These are phyloP conservation scores for Hemicordylus capensis DNA, from an alignment of 2,113 vertebrate genomes.

Conservation along the genomic window DNA sequence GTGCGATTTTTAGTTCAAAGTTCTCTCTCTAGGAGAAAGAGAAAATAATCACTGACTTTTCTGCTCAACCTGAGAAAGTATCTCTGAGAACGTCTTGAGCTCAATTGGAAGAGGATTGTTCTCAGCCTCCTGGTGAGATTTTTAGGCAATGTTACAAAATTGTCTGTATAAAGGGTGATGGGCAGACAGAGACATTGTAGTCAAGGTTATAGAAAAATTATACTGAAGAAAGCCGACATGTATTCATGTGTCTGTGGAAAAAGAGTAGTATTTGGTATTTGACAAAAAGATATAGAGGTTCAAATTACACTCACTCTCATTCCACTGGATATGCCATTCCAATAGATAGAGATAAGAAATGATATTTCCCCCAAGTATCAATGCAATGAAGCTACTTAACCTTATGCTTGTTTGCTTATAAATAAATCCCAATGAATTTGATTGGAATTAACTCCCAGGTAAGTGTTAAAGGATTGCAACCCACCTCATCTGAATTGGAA, in stretches of 20 bases:
- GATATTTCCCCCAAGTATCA: background rate
- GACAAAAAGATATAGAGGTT: background rate
- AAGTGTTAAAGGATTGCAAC: background rate
- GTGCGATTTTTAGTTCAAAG: background rate
- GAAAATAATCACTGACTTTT: background rate
- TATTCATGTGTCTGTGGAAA: background rate
- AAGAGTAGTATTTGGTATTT: background rate
- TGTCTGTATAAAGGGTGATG: background rate
- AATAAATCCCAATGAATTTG: background rate
- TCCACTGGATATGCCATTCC: background rate
- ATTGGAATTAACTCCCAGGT: background rate
- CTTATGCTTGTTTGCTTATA: background rate
- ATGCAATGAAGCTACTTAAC: background rate
- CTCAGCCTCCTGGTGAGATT: background rate
- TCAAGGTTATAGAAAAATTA: background rate
- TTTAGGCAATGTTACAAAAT: background rate
- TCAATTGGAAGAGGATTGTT: slow-evolving; percentile 22
- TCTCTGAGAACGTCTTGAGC: background rate
- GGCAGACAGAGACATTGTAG: background rate
- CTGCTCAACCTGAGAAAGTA: background rate
- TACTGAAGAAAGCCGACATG: background rate
- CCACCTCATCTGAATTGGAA: background rate
- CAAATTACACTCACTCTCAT: background rate
- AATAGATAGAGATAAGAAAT: background rate
- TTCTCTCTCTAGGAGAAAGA: background rate